Evolutionary conservation across 2,888 invertebrate species (phyloP).

Genomic region (Cosmorhoe ocellata): DNA sequence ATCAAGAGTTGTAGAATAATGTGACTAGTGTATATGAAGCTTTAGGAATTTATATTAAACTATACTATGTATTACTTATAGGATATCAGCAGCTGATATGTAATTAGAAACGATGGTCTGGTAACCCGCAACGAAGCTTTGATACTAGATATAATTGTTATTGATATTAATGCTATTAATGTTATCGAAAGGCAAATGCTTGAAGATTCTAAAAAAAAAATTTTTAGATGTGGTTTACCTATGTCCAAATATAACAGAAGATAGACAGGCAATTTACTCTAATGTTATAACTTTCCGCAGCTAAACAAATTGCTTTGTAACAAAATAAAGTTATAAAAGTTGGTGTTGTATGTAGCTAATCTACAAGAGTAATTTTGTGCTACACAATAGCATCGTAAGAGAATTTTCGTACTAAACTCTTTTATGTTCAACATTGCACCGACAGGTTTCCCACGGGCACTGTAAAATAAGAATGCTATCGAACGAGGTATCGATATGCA

Average conservation of each 20-base stretch:
- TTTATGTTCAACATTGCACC: constrained; percentile 4
- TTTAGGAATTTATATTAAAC: too few species aligned
- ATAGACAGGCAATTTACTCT: background rate
- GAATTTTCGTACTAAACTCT: constrained; percentile 18
- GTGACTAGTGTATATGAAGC: too few species aligned
- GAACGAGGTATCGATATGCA: constrained; percentile 14
- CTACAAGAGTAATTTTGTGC: constrained; percentile 3
- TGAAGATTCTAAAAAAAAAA: too few species aligned
- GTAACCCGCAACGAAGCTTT: background rate
- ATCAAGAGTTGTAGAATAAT: too few species aligned
- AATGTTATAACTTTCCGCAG: background rate
- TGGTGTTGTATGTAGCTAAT: constrained; percentile 9
- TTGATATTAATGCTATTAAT: background rate
- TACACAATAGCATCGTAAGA: constrained; percentile 7
- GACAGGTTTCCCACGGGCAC: constrained; percentile 1
- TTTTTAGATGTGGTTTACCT: too few species aligned
- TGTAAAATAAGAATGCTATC: constrained; percentile 13
- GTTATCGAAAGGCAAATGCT: background rate
- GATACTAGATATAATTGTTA: constrained; percentile 5
- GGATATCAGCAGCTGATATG: too few species aligned
- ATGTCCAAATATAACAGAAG: background rate
- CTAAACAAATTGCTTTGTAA: constrained; percentile 13
- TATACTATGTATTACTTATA: too few species aligned
- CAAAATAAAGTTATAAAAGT: constrained; percentile 6
- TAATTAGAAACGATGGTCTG: background rate